Evolutionary conservation across 2,888 invertebrate genomes (phyloP).

Genomic region (Caenorhabditis imperialis): DNA sequence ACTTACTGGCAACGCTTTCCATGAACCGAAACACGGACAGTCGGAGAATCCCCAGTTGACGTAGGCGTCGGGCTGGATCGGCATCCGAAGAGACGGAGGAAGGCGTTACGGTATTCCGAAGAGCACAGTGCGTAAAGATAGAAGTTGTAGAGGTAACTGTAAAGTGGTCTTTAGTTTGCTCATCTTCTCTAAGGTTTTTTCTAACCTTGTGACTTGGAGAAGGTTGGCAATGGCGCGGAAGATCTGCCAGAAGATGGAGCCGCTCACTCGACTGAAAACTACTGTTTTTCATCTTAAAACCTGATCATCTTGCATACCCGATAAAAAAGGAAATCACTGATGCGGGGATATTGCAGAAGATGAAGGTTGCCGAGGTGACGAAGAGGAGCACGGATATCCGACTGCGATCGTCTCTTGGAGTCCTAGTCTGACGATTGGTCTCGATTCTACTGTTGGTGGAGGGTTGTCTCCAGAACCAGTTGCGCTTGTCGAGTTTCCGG

Average conservation of each 20-base stretch:
- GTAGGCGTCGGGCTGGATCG: slow-evolving; percentile 47
- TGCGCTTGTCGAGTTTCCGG: slow-evolving; percentile 55
- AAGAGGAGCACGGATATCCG: slow-evolving; percentile 79
- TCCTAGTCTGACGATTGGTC: slow-evolving; percentile 37
- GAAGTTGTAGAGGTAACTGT: slow-evolving; percentile 80
- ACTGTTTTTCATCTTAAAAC: too few relatives aligned
- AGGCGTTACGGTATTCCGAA: slow-evolving; percentile 73
- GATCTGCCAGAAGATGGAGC: slow-evolving; percentile 77
- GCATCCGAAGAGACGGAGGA: slow-evolving; percentile 66
- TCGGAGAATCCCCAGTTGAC: slow-evolving; percentile 69
- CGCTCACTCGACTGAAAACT: slow-evolving; percentile 37
- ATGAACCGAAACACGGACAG: slow-evolving; percentile 62
- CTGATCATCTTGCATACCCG: slow-evolving; percentile 64
- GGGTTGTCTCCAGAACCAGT: slow-evolving; percentile 40
- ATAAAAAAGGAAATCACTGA: slow-evolving; percentile 79
- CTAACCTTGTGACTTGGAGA: slow-evolving; percentile 79
- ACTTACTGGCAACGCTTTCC: slow-evolving; percentile 51
- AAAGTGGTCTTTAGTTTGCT: not conserved
- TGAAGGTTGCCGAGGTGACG: slow-evolving; percentile 80
- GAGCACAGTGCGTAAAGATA: slow-evolving; percentile 74
- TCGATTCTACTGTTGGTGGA: slow-evolving; percentile 32
- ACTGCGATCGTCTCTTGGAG: slow-evolving; percentile 53
- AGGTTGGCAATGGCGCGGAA: slow-evolving; percentile 80
- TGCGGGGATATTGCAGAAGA: slow-evolving; percentile 80
- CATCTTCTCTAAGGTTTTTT: not conserved